Evolutionary conservation across 2,797 vertebrate genomes (phyloP), one percentile per base, ranked within the genome.

Genomic region (Scleropages formosus): DNA sequence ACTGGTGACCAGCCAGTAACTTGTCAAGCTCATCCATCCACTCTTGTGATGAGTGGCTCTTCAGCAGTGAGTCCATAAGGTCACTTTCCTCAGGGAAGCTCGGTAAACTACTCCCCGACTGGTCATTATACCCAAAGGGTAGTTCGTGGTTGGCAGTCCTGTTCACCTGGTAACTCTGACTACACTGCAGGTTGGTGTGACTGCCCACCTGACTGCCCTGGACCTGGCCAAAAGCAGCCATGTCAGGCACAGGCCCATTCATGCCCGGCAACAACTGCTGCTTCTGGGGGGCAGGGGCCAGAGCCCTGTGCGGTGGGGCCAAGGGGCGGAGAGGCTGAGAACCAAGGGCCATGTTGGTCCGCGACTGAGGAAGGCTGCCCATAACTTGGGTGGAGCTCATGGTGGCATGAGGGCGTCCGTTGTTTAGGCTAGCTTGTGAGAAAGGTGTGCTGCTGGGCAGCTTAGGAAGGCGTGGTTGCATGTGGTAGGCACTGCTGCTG

Each of bases 21-120:
- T 98, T 96, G 2, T 98, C 95, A 88, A 99, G 87, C 77, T 98
- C 96, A 8, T 92, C 95, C 91, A 99, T 98, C 97, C 97, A 99
- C 85, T 98, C 97, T 88, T 99, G 96, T 0, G 95, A 94, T 88
- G 94, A 94, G 91, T 96, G 96, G 73, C 93, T 93, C 90, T 99
- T 99, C 81, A 99, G 88, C 87, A 99, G 89, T 0, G 96, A 95
- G 89, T 98, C 96, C 72, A 98, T 95, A 84, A 99, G 90, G 72
- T 99, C 97, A 0, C 94, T 91, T 76, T 98, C 96, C 0, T 92
- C 95, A 0, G 95, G 90, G 76, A 98, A 93, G 76, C 87, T 90
- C 72, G 91, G 84, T 77, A 95, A 83, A 75, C 80, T 44, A 63
- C 85, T 87, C 11, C 93, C 94, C 0, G 94, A 87, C 56, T 95